These are phyloP conservation scores for Tinea pellionella DNA, from an alignment of 2,888 invertebrate species.

Conservation along the genomic window DNA sequence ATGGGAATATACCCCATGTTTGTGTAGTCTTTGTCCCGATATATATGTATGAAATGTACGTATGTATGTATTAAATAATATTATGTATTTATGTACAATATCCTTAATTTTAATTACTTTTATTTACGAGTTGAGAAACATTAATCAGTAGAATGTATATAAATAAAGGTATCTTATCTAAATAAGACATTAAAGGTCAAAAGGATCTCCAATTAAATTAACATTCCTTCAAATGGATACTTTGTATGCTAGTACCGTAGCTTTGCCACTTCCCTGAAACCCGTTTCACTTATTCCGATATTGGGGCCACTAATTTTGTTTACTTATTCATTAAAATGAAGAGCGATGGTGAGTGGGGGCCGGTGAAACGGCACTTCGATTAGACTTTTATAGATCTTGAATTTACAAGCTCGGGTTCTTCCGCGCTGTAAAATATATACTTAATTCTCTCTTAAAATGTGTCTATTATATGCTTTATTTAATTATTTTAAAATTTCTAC, in stretches of 20 bases:
- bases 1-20: no score
- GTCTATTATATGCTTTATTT: no score
- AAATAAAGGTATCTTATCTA: conserved; percentile 1
- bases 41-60: no score
- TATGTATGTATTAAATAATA: no score
- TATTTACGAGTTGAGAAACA: not conserved
- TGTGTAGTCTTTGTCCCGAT: no score
- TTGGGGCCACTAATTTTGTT: conserved; percentile 63
- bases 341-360: conserved; percentile 40
- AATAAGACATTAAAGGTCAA: conserved; percentile 11
- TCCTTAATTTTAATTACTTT: no score
- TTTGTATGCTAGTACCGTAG: conserved; percentile 52
- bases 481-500: no score
- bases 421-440: no score
- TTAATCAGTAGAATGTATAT: not conserved
- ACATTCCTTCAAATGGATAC: conserved; percentile 45
- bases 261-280: conserved; percentile 33
- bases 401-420: not conserved
- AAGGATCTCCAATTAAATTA: conserved; percentile 24
- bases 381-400: conserved; percentile 41
- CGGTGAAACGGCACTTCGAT: conserved; percentile 44
- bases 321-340: conserved; percentile 65
- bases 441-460: no score
- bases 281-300: conserved; percentile 59
- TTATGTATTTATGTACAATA: no score